Base-by-base conservation (phyloP, 2,113 vertebrate species). In the Ptilonorhynchus violaceus region DNA sequence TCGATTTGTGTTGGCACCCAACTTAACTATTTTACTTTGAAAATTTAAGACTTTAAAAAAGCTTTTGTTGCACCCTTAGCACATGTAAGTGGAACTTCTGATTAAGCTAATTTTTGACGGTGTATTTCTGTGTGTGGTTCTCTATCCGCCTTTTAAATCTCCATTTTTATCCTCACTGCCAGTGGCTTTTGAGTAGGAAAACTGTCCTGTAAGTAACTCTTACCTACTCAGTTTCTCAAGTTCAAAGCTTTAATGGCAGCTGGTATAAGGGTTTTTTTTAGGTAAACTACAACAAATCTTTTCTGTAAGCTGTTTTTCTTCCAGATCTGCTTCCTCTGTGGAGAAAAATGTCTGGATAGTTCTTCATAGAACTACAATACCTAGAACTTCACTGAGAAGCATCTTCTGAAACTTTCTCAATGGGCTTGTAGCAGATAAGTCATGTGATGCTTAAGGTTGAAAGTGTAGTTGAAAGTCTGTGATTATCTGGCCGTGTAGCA, bases 61-160 rank as follows among this genome's bases (percentile, higher is more conserved):
- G 44, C 60, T 84, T 93, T 67, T 84, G 9, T 92, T 93, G 72
- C 20, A 63, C 31, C 30, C 56, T 83, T 67, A 62, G 23, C 4
- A 12, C 7, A 4, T 0, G 0, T 13, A 63, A 63, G 8, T 53
- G 50, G 15, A 16, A 25, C 10, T 76, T 89, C 15, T 56, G 30
- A 44, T 75, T 39, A 76, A 66, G n/a, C 27, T 77, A 5, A 31
- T 37, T 59, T 53, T 50, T 92, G 50, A 46, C 9, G 4, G 37
- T 58, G 21, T 49, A 35, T 53, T 94, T 95, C 67, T 88, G 19
- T 35, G 8, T 66, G 49, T 87, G 47, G 10, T 68, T 33, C 11
- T 42, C 46, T 78, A 14, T n/a, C 11, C 18, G 22, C 7, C 33
- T 91, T 81, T n/a, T n/a, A 76, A 80, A 68, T 60, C 15, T 10